Evolutionary conservation across 2,888 invertebrate species (phyloP).

Genomic region (Digitonthophagus gazella): DNA sequence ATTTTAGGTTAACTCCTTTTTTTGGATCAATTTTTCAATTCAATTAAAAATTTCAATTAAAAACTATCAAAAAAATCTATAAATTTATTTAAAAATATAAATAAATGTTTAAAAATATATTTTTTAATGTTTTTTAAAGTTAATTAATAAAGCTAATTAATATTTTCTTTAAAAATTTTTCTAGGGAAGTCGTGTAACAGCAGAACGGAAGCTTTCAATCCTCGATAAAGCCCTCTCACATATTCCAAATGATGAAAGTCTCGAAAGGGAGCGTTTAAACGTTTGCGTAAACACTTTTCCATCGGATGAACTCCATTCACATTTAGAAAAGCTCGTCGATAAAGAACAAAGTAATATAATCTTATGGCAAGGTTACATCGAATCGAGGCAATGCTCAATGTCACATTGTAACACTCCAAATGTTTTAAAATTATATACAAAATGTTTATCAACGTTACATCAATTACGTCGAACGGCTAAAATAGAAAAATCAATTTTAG

Average conservation of each 20-base stretch:
- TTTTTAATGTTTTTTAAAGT: too few species aligned
- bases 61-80: too few species aligned
- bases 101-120: too few species aligned
- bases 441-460: constrained; percentile 52
- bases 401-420: constrained; percentile 61
- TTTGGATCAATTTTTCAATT: too few species aligned
- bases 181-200: constrained; percentile 46
- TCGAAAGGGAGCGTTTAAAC: constrained; percentile 54
- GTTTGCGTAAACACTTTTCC: constrained; percentile 56
- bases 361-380: constrained; percentile 57
- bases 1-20: too few species aligned
- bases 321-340: constrained; percentile 52
- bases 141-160: background rate
- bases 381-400: constrained; percentile 58
- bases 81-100: too few species aligned
- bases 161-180: background rate
- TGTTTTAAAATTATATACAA: constrained; percentile 58
- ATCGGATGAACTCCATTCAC: constrained; percentile 57
- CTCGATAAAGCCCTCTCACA: constrained; percentile 60
- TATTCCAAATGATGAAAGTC: constrained; percentile 55
- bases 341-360: constrained; percentile 54
- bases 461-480: constrained; percentile 46
- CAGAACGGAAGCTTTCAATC: constrained; percentile 61
- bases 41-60: too few species aligned
- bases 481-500: constrained; percentile 44